Percentiles rank a stretch among this genome's conserved stretches.
phyloP scores from a whole-genome alignment of 2,888 invertebrate genomes.

The Diplolepis rosae region DNA sequence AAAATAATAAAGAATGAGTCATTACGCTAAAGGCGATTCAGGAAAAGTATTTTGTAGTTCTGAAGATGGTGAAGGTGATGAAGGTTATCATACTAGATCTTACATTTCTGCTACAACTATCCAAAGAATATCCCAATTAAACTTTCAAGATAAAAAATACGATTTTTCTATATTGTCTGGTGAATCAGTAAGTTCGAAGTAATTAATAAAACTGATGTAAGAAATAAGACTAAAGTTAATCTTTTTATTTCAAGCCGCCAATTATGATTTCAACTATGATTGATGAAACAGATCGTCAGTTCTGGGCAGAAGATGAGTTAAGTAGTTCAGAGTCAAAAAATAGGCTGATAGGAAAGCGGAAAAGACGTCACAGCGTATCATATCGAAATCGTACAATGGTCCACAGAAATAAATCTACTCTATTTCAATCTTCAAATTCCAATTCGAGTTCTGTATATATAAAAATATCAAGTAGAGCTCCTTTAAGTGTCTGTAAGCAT shows the following conservation, averaged over 20 bases:
- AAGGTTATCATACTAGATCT: conserved; percentile 54
- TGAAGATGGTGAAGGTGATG: conserved; percentile 61
- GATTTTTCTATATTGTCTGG: conserved; percentile 44
- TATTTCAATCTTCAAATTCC: conserved; percentile 57
- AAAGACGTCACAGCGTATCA: conserved; percentile 57
- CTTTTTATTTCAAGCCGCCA: conserved; percentile 44
- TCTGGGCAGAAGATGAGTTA: conserved; percentile 66
- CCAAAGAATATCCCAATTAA: conserved; percentile 45
- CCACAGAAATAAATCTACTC: conserved; percentile 52
- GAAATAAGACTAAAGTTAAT: background rate
- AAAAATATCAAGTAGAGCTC: background rate
- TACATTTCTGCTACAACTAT: conserved; percentile 38
- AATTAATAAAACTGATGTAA: background rate
- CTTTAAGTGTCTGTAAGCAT: background rate
- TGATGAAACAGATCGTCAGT: conserved; percentile 62
- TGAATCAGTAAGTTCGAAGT: conserved; percentile 54
- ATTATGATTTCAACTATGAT: conserved; percentile 48
- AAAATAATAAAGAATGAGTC: conserved; percentile 51
- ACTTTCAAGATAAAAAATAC: conserved; percentile 45
- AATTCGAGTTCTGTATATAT: conserved; percentile 44
- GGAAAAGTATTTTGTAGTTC: conserved; percentile 55
- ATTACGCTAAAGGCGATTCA: conserved; percentile 57
- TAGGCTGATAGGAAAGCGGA: conserved; percentile 47
- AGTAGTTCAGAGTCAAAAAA: conserved; percentile 60
- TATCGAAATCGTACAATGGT: conserved; percentile 58